These are phyloP conservation scores for Sciaenops ocellatus DNA, from an alignment of 2,797 vertebrate genomes.

Conservation along the genomic window DNA sequence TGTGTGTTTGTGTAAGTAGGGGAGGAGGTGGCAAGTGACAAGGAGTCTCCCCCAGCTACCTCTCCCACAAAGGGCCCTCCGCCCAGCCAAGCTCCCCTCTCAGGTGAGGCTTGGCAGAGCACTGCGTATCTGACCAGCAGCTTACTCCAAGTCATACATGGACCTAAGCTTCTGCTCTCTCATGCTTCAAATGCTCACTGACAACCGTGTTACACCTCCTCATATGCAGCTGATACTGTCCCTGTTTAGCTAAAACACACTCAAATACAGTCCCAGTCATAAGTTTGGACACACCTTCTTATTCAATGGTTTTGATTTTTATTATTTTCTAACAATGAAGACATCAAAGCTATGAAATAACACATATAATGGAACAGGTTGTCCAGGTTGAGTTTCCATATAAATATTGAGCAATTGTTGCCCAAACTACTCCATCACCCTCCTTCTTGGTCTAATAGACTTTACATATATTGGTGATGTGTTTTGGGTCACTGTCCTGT, in stretches of 20 bases:
- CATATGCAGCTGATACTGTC: background rate
- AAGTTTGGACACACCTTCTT: too few species aligned
- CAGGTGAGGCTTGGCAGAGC: conserved; percentile 88
- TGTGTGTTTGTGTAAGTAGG: conserved; percentile 71
- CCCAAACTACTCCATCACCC: too few species aligned
- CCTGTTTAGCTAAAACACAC: background rate
- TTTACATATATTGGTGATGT: too few species aligned
- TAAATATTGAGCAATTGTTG: too few species aligned
- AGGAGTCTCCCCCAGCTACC: conserved; percentile 78
- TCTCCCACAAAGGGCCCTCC: conserved; percentile 85
- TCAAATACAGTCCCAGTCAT: background rate
- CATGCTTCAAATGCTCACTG: conserved; percentile 46
- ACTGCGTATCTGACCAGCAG: conserved; percentile 5
- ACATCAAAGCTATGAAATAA: too few species aligned
- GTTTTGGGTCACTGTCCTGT: too few species aligned
- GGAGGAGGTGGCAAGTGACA: conserved; percentile 87
- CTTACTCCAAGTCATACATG: conserved; percentile 37
- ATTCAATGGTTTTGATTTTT: too few species aligned
- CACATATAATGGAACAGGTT: too few species aligned
- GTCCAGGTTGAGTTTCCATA: too few species aligned
- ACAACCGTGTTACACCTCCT: conserved; percentile 62
- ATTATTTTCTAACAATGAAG: too few species aligned
- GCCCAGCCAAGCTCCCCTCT: conserved; percentile 79
- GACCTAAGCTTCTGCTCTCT: conserved; percentile 29
- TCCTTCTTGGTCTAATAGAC: too few species aligned